These are phyloP conservation scores for Manis javanica DNA, from an alignment of 2,797 vertebrate species.

Conservation along the genomic window DNA sequence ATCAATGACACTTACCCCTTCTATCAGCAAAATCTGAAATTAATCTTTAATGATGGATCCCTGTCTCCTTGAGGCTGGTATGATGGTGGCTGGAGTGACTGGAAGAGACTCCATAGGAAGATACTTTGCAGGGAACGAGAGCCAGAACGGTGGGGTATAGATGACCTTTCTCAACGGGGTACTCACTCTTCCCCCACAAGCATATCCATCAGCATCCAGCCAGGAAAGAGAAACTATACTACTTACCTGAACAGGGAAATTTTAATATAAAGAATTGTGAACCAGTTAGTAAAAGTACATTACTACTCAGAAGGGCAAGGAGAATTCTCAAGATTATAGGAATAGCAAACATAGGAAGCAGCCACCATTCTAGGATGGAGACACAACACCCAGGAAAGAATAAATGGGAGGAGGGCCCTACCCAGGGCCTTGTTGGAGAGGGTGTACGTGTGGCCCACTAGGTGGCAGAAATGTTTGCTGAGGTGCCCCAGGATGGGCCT, in stretches of 20 bases:
- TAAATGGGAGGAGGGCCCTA: neutral
- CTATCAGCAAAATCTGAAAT: slow-evolving; percentile 4
- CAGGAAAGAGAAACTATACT: neutral
- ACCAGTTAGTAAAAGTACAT: neutral
- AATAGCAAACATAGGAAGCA: neutral
- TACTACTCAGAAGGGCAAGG: neutral
- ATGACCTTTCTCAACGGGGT: neutral
- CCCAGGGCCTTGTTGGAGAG: neutral
- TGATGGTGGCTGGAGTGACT: neutral
- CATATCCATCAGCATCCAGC: neutral
- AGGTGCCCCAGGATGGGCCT: neutral
- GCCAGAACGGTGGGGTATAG: no score
- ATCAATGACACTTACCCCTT: neutral
- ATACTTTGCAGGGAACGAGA: neutral
- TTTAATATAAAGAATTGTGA: neutral
- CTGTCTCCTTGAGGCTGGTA: neutral
- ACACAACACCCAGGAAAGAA: neutral
- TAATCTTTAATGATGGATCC: neutral
- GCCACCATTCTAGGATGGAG: neutral
- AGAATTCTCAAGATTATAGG: neutral
- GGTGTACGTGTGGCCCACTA: neutral
- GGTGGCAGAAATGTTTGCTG: neutral
- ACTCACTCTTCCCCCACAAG: neutral
- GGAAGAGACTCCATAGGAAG: neutral
- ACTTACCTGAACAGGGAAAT: neutral